A percentile compares a stretch with the other conserved stretches of the same genome.
phyloP scores from a whole-genome alignment of 2,797 vertebrate species.

The Manis pentadactyla region DNA sequence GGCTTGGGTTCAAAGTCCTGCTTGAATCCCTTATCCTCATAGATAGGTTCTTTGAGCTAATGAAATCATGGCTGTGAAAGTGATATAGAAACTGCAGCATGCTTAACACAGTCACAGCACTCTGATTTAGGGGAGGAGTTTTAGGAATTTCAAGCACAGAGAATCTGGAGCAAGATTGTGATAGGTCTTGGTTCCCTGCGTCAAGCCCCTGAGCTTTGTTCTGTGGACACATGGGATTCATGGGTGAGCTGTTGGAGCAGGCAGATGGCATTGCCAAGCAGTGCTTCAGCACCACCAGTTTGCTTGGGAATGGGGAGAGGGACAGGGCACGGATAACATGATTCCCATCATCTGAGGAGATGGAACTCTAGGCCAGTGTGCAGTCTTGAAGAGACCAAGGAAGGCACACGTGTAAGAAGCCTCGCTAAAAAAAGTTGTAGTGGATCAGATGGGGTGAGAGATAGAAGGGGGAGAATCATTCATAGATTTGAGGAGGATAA shows the following conservation, averaged over 20 bases:
- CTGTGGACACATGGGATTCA: background rate
- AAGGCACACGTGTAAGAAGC: background rate
- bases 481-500: background rate
- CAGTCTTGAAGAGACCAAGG: background rate
- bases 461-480: background rate
- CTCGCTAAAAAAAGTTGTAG: background rate
- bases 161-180: background rate
- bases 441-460: no score
- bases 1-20: background rate
- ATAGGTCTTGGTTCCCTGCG: background rate
- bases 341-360: background rate
- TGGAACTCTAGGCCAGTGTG: background rate
- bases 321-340: background rate
- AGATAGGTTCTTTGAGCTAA: background rate
- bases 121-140: background rate
- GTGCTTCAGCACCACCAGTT: background rate
- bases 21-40: background rate
- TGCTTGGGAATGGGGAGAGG: background rate
- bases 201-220: background rate
- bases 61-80: background rate
- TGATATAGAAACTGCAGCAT: background rate
- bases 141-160: background rate
- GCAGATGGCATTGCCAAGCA: fast-evolving
- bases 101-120: background rate
- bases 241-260: background rate